Evolutionary conservation across 1,140 invertebrate genomes (phyloP).

Genomic region (Hypothenemus hampei): DNA sequence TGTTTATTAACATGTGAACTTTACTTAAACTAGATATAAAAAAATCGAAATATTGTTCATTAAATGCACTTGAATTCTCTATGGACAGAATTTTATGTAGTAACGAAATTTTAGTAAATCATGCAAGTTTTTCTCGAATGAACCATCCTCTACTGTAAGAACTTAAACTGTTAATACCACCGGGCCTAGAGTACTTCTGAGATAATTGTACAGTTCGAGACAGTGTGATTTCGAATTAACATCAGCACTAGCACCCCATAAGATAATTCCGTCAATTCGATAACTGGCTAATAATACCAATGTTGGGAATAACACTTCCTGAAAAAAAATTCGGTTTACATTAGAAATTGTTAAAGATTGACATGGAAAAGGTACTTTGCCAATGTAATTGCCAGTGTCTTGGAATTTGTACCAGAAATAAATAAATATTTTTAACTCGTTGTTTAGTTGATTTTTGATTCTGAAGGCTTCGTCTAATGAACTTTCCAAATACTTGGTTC

Average conservation of each 20-base stretch:
- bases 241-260: conserved; percentile 71
- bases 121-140: too few species aligned
- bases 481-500: conserved; percentile 55
- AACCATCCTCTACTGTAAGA: too few species aligned
- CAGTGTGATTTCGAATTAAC: conserved; percentile 62
- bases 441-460: conserved; percentile 44
- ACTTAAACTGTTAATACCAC: too few species aligned
- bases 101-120: too few species aligned
- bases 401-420: conserved; percentile 70
- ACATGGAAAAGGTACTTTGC: conserved; percentile 49
- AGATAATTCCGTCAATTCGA: conserved; percentile 57
- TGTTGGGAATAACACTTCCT: conserved; percentile 55
- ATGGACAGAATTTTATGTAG: too few species aligned
- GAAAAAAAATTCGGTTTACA: conserved; percentile 26
- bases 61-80: too few species aligned
- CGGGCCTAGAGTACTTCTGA: conserved; percentile 40
- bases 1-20: too few species aligned
- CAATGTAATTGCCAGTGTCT: conserved; percentile 54
- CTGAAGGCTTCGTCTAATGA: conserved; percentile 58
- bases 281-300: conserved; percentile 52
- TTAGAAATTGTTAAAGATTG: background rate
- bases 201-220: conserved; percentile 53
- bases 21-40: too few species aligned
- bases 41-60: too few species aligned
- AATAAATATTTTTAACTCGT: conserved; percentile 48